phyloP scores from a whole-genome alignment of 2,113 vertebrate species.

The Alaudala cheleensis region DNA sequence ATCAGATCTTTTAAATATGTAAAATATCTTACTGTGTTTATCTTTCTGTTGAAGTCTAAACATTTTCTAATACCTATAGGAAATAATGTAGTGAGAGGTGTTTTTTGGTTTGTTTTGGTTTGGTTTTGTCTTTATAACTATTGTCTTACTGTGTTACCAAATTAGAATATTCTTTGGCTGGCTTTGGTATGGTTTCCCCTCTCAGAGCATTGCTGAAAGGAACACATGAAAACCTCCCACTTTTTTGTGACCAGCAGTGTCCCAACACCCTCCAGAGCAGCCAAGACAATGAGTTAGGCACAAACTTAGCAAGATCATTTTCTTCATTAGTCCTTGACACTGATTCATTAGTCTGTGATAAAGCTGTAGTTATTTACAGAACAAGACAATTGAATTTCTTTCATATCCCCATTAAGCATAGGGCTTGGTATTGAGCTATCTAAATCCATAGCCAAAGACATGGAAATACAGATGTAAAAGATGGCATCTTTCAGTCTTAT shows the following conservation, averaged over 20 bases:
- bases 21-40: neutral
- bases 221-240: neutral
- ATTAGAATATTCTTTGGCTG: neutral
- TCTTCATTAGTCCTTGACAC: neutral
- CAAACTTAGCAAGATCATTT: neutral
- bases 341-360: neutral
- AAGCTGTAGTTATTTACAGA: neutral
- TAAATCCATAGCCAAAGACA: neutral
- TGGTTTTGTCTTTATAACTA: neutral
- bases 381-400: neutral
- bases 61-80: neutral
- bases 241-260: neutral
- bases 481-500: neutral
- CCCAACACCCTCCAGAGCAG: neutral
- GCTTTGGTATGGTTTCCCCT: neutral
- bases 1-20: neutral
- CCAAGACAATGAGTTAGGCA: neutral
- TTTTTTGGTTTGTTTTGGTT: neutral
- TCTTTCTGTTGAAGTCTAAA: neutral
- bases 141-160: neutral
- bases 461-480: neutral
- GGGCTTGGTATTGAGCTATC: neutral
- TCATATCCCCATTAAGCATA: neutral
- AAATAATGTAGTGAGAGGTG: neutral
- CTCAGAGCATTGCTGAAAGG: neutral